A percentile compares a stretch with the other conserved stretches of the same genome.
These are phyloP conservation scores for Antigone vipio DNA, from an alignment of 2,113 vertebrate species.

Conservation along the genomic window DNA sequence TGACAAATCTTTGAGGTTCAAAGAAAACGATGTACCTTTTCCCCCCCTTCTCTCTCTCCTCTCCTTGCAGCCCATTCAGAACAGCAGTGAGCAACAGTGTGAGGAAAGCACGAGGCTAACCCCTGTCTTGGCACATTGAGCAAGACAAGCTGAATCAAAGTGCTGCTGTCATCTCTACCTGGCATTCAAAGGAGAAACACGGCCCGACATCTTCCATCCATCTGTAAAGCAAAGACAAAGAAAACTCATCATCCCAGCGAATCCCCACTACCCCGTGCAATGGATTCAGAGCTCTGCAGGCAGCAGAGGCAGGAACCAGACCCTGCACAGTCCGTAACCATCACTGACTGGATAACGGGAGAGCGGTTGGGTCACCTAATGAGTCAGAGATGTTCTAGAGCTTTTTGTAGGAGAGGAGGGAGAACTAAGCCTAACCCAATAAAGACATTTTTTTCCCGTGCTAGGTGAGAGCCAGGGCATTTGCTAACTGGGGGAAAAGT, in stretches of 20 bases:
- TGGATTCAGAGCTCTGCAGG: slow-evolving; percentile 26
- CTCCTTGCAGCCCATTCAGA: slow-evolving; percentile 49
- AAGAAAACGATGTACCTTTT: neutral
- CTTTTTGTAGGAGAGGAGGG: slow-evolving; percentile 47
- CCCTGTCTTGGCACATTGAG: slow-evolving; percentile 65
- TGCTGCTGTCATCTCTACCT: slow-evolving; percentile 65
- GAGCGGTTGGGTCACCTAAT: neutral
- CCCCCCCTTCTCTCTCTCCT: neutral
- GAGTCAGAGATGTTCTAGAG: neutral
- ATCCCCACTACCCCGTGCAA: neutral
- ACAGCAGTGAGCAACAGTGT: slow-evolving; percentile 39
- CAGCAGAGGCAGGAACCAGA: neutral
- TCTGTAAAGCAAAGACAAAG: slow-evolving; percentile 50
- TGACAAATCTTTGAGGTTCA: neutral
- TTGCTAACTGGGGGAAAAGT: neutral
- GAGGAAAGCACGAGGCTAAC: slow-evolving; percentile 56
- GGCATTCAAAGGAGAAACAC: slow-evolving; percentile 67
- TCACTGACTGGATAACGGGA: neutral
- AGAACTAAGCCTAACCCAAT: neutral
- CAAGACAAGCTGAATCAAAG: slow-evolving; percentile 48
- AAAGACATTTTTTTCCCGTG: neutral
- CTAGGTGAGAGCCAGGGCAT: neutral
- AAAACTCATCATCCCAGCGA: slow-evolving; percentile 24
- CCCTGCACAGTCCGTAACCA: neutral
- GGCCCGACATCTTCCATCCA: slow-evolving; percentile 58